Base-by-base conservation (phyloP, 2,797 vertebrate genomes). In the Rhyacichthys aspro region DNA sequence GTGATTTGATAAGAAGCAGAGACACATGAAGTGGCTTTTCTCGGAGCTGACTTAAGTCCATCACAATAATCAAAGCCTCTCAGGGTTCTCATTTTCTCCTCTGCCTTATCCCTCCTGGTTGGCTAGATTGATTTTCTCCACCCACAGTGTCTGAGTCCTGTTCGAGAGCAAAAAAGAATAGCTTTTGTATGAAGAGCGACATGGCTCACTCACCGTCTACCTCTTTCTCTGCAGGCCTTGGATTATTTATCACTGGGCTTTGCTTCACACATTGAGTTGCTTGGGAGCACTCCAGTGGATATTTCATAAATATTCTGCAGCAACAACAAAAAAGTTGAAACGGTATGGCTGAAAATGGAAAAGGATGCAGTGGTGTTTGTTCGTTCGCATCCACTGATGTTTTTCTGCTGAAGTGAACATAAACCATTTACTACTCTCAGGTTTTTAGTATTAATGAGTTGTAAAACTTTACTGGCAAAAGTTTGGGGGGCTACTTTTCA, bases 91-190 rank as follows among this genome's bases (percentile, higher is more conserved):
- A 76, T 85, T 86, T 75, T 63, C 78, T 54, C 39, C 59, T 15
- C 44, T 17, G 57, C 11, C 41, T 9, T 52, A 38, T 52, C 42
- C 59, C 61, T 61, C 66, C 33, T 34, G 66, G 74, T 53, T 58
- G 56, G 67, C 70, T 23, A 55, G 78, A 86, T 87, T 84, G 85
- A 85, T 88, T 88, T 79, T 83, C 81, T 79, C 74, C 77, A 63
- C 78, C 75, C 73, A 82, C 72, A 45, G 71, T 55, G 77, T 78
- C 78, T 60, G 70, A 77, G 59, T 78, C 81, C 43, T 75, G 74
- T 72, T 70, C 50, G 71, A 70, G 73, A 84, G 74, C 67, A 61
- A 70, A 86, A 83, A 74, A 78, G 74, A 78, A 78, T 70, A 57
- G 76, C 67, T 80, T 82, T 82, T 77, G 81, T 82, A 72, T 69